Percentiles rank a stretch among this genome's conserved stretches.
phyloP scores from a whole-genome alignment of 2,888 invertebrate species.

The Phlogophora meticulosa region DNA sequence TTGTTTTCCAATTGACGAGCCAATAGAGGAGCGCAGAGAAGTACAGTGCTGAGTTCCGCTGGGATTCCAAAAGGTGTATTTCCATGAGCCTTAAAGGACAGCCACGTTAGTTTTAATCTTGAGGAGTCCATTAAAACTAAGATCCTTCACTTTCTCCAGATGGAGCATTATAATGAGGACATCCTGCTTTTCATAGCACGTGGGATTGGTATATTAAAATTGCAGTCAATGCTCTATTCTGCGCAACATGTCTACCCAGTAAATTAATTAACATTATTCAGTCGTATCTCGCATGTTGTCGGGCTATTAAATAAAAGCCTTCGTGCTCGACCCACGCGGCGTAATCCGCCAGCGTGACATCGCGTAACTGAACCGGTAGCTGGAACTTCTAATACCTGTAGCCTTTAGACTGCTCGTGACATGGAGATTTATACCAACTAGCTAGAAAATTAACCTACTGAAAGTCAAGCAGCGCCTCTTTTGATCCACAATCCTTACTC shows the following conservation, averaged over 20 bases:
- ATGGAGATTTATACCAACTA: too few species aligned
- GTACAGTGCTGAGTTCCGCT: background rate
- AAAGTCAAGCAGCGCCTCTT: too few species aligned
- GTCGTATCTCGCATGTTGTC: slow-evolving; percentile 33
- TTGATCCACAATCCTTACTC: too few species aligned
- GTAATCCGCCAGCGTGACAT: slow-evolving; percentile 47
- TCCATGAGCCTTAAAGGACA: too few species aligned
- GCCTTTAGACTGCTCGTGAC: slow-evolving; percentile 4
- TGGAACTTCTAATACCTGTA: slow-evolving; percentile 26
- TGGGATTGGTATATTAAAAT: background rate
- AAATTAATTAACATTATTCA: slow-evolving; percentile 14
- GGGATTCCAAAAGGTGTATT: background rate
- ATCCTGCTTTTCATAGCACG: background rate
- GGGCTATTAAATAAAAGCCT: slow-evolving; percentile 38
- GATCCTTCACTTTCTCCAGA: too few species aligned
- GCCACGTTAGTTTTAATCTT: background rate
- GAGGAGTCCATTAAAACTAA: background rate
- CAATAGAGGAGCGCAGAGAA: background rate
- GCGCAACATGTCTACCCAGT: slow-evolving; percentile 1
- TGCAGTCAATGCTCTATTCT: slow-evolving; percentile 7
- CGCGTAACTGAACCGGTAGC: slow-evolving; percentile 52
- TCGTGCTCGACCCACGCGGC: slow-evolving; percentile 27
- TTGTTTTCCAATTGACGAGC: background rate
- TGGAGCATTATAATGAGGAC: background rate
- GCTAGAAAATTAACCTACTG: too few species aligned